phyloP scores from a whole-genome alignment of 92 coral and sea anemone genomes.

The Plumapathes pennacea region DNA sequence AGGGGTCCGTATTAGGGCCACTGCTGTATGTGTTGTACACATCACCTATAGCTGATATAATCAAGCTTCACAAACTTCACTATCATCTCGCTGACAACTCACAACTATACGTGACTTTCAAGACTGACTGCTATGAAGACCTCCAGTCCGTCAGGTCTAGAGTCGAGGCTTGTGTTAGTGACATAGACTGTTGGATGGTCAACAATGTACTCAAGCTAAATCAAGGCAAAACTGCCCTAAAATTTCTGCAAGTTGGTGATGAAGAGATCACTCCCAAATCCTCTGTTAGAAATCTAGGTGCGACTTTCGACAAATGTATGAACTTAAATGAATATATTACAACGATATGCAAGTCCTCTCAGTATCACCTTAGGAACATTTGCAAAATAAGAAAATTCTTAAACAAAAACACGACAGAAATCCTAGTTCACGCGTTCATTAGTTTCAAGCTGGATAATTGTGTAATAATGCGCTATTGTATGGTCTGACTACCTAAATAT shows the following conservation, averaged over 20 bases:
- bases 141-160: too few species aligned
- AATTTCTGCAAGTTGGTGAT: slow-evolving; percentile 3
- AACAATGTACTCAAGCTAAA: too few species aligned
- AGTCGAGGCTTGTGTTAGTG: too few species aligned
- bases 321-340: slow-evolving; percentile 5
- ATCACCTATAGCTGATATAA: too few species aligned
- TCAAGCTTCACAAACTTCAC: too few species aligned
- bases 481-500: slow-evolving; percentile 2
- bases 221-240: neutral
- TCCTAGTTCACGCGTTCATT: slow-evolving; percentile 3
- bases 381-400: neutral
- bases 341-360: slow-evolving; percentile 3
- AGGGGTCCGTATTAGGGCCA: too few species aligned
- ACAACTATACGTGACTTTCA: too few species aligned
- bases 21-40: too few species aligned
- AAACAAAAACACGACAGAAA: slow-evolving; percentile 1
- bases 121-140: too few species aligned
- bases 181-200: too few species aligned
- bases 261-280: neutral
- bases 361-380: slow-evolving; percentile 1
- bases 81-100: too few species aligned
- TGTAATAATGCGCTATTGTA: neutral
- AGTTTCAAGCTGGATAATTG: slow-evolving; percentile 3
- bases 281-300: slow-evolving; percentile 1
- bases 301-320: neutral